These are phyloP conservation scores for Drosophila subpulchrella DNA, from an alignment of 1,140 invertebrate species.

Conservation along the genomic window DNA sequence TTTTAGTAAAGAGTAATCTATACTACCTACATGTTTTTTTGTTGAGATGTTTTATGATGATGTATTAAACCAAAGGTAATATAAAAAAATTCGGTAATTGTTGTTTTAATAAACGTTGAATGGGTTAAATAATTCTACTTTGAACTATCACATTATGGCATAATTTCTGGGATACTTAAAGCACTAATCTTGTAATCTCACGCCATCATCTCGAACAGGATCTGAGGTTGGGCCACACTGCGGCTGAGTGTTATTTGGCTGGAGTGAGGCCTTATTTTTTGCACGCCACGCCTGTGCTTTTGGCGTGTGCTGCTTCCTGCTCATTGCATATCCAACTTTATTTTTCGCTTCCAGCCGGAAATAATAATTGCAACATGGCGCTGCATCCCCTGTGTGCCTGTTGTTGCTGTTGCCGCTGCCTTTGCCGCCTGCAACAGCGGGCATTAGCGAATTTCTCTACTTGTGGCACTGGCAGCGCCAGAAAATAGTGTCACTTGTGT, in stretches of 20 bases:
- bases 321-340: slow-evolving; percentile 75
- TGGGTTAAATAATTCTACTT: too few species aligned
- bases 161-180: too few species aligned
- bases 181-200: neutral
- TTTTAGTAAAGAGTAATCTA: too few species aligned
- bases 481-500: slow-evolving; percentile 63
- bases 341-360: slow-evolving; percentile 76
- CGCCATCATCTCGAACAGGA: slow-evolving; percentile 18
- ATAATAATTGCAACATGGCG: slow-evolving; percentile 81
- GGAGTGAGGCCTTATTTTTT: slow-evolving; percentile 51
- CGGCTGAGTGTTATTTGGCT: slow-evolving; percentile 18
- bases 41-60: too few species aligned
- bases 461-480: slow-evolving; percentile 48
- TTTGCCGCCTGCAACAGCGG: slow-evolving; percentile 42
- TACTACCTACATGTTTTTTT: too few species aligned
- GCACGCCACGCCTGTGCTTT: slow-evolving; percentile 52
- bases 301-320: slow-evolving; percentile 71
- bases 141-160: too few species aligned
- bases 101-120: too few species aligned
- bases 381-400: slow-evolving; percentile 45
- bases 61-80: too few species aligned
- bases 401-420: slow-evolving; percentile 22
- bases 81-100: too few species aligned
- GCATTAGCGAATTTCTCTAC: slow-evolving; percentile 69
- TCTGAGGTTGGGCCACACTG: slow-evolving; percentile 26